Conservation (phyloP, 2,113 vertebrate genomes). For the Elgaria multicarinata region DNA sequence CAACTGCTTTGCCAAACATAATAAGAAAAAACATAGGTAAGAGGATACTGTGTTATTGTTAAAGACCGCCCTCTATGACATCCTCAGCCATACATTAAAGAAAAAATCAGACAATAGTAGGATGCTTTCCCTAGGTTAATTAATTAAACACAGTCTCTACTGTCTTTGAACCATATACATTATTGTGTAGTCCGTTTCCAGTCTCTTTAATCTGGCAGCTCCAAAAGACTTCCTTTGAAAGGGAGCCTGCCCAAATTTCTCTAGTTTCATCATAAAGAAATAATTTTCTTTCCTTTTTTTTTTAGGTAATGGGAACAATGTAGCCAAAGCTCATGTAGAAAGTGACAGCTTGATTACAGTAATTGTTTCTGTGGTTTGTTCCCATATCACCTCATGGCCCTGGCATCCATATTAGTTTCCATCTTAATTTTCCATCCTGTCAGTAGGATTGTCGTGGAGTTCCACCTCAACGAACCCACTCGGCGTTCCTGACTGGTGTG, state of each 20-base stretch:
- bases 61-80: not conserved
- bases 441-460: not conserved
- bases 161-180: constrained; percentile 8
- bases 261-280: not conserved
- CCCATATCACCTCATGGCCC: not conserved
- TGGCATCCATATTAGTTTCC: not conserved
- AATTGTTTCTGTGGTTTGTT: not conserved
- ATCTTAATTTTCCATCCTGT: not conserved
- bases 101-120: constrained; percentile 4
- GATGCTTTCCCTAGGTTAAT: constrained; percentile 24
- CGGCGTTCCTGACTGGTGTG: not conserved
- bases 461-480: not conserved
- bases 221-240: constrained; percentile 26
- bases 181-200: not conserved
- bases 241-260: not conserved
- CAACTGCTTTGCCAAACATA: not conserved
- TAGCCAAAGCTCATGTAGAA: not conserved
- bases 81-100: constrained; percentile 3
- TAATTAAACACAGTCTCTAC: constrained; percentile 26
- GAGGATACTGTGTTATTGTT: constrained; percentile 17
- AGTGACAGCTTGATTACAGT: not conserved
- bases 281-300: not conserved
- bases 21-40: constrained; percentile 11
- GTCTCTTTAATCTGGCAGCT: constrained; percentile 28
- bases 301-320: not conserved